Base-by-base conservation (phyloP, 2,888 invertebrate genomes). In the Plagodis dolabraria region DNA sequence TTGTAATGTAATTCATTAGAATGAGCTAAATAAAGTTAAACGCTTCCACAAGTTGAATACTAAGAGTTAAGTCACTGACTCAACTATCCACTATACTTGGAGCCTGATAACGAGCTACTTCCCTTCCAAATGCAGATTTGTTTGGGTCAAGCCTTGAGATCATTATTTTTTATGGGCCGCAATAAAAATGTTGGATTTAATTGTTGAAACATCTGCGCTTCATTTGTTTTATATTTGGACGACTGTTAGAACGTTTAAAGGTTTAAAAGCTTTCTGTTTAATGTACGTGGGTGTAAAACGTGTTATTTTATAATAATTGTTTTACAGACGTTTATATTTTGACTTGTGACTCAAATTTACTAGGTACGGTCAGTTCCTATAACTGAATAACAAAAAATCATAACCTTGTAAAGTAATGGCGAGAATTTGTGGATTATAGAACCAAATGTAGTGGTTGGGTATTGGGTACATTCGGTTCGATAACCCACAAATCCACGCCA, bases 41-140 rank as follows among this genome's bases (percentile, higher is more conserved):
- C 22, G 22, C 4, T 22, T 22, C 22, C 22, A 22, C 22, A 22
- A 22, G 22, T 22, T 22, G 22, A 22, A 22, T 22, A 22, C 22
- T 22, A 22, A 22, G 4, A 42, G n/a, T 7, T 12, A 33, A 59
- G 11, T 9, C 52, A 60, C 60, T 56, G 60, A 64, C 51, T 53
- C 64, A 53, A 64, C 61, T 65, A 60, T 68, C 5, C 36, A 60
- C 7, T 9, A n/a, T 2, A 6, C 64, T 66, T 53, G 58, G 58
- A 65, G 64, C 59, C 48, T 63, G 57, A 62, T 81, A 80, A 82
- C 77, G 80, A 82, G 74, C 74, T 72, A 76, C 76, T 83, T 85
- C 81, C 80, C 65, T 65, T 66, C 73, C 55, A 74, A 79, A 78
- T 75, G 65, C 62, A 68, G 68, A 67, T 67, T 68, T 63, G 63